Evolutionary conservation across 2,888 invertebrate species (phyloP), one percentile per base, ranked within the genome.

Genomic region (Eupithecia pulchellata): DNA sequence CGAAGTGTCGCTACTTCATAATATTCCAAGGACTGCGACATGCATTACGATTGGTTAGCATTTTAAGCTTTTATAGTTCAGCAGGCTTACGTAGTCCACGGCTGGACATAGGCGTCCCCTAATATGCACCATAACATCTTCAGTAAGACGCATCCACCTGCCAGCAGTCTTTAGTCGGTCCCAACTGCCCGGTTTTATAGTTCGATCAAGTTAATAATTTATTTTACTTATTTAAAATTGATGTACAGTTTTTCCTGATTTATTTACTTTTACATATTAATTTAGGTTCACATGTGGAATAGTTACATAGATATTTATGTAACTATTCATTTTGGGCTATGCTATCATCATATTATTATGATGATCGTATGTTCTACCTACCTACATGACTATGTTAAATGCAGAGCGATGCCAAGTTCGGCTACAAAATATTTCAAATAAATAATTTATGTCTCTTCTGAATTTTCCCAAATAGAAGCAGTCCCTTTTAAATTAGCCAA

Each of bases 1-100:
- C 0, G 96, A 96, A 86, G 95, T 96, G 17, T 95, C 96, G 0
- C 84, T 96, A 52, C 83, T 96, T 66, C 96, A 96, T 77, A 93
- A 93, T 30, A 94, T 96, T 60, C 93, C 93, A 6, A 92, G 96
- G 81, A 95, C 95, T 9, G 95, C 96, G 25, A 96, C 96, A 0
- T 94, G 95, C 68, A 93, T 94, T 11, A 96, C 95, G 34, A 81
- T 83, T 69, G 95, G 95, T 95, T 78, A 89, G 87, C 80, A 30
- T 55, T 32, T 47, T 47, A 52, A 52, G 52, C 25, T 52, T 2
- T 4, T 47, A n/a, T 42, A n/a, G n/a, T 42, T 20, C 9, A 52
- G 9, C 52, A 11, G 13, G 52, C 25, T 9, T 52, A 25, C 4
- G 1, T 52, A 4, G 52, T 20, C 42, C n/a, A 20, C 20, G 2